Conservation (phyloP, 2,113 vertebrate genomes). For the Barbus barbus region DNA sequence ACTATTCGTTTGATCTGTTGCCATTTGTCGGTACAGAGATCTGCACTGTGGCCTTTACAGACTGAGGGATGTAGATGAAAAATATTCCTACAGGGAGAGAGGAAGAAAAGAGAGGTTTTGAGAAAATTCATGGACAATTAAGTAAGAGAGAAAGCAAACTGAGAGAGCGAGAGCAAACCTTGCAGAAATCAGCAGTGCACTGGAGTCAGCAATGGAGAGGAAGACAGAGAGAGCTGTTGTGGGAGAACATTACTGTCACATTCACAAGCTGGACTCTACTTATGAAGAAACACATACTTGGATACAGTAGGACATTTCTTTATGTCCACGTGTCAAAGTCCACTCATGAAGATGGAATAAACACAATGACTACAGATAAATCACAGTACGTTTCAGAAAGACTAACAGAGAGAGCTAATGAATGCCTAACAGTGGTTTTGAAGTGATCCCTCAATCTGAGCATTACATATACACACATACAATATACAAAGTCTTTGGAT, state of each 20-base stretch:
- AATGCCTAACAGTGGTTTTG: background rate
- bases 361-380: background rate
- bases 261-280: slow-evolving; percentile 21
- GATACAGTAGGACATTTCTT: slow-evolving; percentile 5
- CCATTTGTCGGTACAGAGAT: background rate
- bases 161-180: slow-evolving; percentile 17
- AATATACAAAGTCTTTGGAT: background rate
- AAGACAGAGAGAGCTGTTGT: background rate
- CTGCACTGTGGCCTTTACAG: background rate
- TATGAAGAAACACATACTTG: background rate
- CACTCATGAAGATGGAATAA: slow-evolving; percentile 6
- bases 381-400: background rate
- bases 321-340: background rate
- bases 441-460: background rate
- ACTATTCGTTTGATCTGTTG: background rate
- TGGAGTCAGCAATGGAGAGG: slow-evolving; percentile 30
- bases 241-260: background rate
- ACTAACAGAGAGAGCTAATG: background rate
- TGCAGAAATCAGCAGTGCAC: slow-evolving; percentile 10
- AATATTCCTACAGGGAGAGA: background rate
- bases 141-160: background rate
- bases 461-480: background rate
- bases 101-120: background rate
- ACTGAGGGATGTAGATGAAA: background rate
- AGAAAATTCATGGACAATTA: slow-evolving; percentile 22